Percentiles rank a stretch among this genome's conserved stretches.
Conservation (phyloP, 2,113 vertebrate genomes). For the Laticauda colubrina region DNA sequence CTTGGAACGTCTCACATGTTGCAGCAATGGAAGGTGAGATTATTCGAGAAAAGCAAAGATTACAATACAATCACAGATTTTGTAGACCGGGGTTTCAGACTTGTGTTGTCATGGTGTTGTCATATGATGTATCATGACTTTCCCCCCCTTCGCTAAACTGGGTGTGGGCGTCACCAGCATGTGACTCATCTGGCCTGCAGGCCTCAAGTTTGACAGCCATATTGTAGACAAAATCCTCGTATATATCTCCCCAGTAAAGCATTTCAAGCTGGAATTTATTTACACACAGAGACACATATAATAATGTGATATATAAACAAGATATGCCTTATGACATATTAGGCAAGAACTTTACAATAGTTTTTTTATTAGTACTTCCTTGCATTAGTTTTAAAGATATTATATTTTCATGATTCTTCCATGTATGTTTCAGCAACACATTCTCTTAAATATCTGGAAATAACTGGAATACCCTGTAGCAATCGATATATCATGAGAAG, state of each 20-base stretch:
- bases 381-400: neutral
- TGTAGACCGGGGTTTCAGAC: neutral
- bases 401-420: neutral
- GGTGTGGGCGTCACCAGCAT: too few relatives aligned
- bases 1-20: neutral
- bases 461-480: neutral
- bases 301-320: neutral
- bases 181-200: too few relatives aligned
- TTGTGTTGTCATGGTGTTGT: too few relatives aligned
- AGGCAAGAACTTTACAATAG: neutral
- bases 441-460: neutral
- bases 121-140: too few relatives aligned
- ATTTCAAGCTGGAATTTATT: neutral
- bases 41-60: neutral
- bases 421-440: neutral
- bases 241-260: neutral
- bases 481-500: slow-evolving; percentile 3
- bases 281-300: neutral
- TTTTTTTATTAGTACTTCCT: neutral
- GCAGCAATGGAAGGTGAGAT: neutral
- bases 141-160: too few relatives aligned
- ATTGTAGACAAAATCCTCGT: neutral
- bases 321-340: neutral
- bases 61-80: neutral
- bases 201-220: too few relatives aligned